phyloP scores from a whole-genome alignment of 2,113 vertebrate genomes.

The Chroicocephalus ridibundus region DNA sequence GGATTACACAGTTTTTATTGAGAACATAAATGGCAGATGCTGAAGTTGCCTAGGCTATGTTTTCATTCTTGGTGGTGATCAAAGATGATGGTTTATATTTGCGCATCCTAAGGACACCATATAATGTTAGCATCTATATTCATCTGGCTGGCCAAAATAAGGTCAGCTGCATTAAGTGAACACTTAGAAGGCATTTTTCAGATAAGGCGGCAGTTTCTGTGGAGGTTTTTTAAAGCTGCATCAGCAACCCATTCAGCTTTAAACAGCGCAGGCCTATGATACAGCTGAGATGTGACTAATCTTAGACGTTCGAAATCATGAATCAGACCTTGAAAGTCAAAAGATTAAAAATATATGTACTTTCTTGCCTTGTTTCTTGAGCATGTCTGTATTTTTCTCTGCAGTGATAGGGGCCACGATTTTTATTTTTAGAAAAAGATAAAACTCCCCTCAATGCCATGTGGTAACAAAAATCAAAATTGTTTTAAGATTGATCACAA shows the following conservation, averaged over 20 bases:
- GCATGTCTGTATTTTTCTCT: background rate
- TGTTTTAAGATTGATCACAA: background rate
- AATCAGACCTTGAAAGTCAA: background rate
- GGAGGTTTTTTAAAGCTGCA: background rate
- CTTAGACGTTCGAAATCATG: background rate
- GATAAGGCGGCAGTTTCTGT: background rate
- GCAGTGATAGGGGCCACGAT: background rate
- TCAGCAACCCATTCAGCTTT: background rate
- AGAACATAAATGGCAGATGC: background rate
- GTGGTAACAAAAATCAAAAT: background rate
- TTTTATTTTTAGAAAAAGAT: background rate
- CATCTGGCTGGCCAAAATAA: background rate
- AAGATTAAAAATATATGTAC: background rate
- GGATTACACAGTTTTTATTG: background rate
- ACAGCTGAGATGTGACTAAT: background rate
- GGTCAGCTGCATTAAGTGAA: background rate
- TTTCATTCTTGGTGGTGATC: background rate
- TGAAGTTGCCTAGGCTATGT: background rate
- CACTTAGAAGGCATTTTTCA: background rate
- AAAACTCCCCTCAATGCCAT: background rate
- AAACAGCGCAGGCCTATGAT: background rate
- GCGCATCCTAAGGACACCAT: background rate
- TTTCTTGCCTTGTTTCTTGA: background rate
- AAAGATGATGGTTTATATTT: background rate
- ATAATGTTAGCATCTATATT: background rate